phyloP scores from a whole-genome alignment of 2,888 invertebrate species.

The Ochropacha duplaris region DNA sequence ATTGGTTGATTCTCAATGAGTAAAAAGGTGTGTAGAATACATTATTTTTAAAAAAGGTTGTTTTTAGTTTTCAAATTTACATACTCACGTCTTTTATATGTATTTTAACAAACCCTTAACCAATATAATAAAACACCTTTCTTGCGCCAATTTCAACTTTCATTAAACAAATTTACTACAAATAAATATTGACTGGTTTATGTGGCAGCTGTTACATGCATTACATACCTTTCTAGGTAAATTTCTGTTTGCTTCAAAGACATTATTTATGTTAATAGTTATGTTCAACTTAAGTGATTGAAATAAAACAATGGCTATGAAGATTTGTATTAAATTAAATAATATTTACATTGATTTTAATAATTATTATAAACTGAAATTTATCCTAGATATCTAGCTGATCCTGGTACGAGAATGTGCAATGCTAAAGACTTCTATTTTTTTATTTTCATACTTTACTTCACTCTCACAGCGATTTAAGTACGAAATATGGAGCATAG shows the following conservation, averaged over 20 bases:
- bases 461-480: constrained; percentile 68
- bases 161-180: constrained; percentile 43
- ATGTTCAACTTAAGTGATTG: neutral
- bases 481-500: constrained; percentile 52
- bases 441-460: constrained; percentile 74
- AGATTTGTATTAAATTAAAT: no score
- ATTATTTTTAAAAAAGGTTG: no score
- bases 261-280: neutral
- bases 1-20: no score
- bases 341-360: no score
- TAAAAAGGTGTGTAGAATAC: no score
- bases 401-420: constrained; percentile 81
- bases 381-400: constrained; percentile 69
- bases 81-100: no score
- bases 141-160: constrained; percentile 75
- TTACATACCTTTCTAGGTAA: constrained; percentile 65
- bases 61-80: no score
- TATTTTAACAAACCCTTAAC: neutral
- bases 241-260: constrained; percentile 63
- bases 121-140: constrained; percentile 25
- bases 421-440: constrained; percentile 79
- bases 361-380: constrained; percentile 58
- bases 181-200: constrained; percentile 62
- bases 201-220: constrained; percentile 81
- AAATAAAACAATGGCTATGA: neutral